These are phyloP conservation scores for Ibidorhyncha struthersii DNA, from an alignment of 2,113 vertebrate species.

Conservation along the genomic window DNA sequence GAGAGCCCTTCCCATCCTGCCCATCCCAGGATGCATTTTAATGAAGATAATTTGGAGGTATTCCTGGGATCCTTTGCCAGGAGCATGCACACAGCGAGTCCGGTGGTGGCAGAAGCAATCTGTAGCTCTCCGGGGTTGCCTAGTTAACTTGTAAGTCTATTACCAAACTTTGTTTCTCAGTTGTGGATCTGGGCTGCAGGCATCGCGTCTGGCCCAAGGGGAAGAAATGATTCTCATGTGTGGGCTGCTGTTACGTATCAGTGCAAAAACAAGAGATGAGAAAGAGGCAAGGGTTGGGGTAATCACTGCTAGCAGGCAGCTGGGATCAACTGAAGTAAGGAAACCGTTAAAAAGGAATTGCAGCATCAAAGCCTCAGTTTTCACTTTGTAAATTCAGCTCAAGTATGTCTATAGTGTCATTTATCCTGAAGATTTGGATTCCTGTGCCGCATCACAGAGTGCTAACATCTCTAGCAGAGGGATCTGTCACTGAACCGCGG, in stretches of 20 bases:
- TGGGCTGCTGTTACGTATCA: not conserved
- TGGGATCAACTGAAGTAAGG: not conserved
- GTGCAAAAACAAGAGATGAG: not conserved
- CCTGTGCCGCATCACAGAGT: not conserved
- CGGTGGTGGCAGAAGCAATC: not conserved
- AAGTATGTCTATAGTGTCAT: not conserved
- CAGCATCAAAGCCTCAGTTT: not conserved
- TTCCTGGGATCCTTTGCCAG: not conserved
- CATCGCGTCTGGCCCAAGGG: not conserved
- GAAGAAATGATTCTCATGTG: not conserved
- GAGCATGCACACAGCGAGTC: not conserved
- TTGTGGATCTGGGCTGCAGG: not conserved
- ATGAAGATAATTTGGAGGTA: not conserved
- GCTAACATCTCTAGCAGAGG: not conserved
- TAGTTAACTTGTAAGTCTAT: not conserved
- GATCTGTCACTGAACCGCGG: not conserved
- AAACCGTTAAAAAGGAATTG: not conserved
- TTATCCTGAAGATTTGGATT: not conserved
- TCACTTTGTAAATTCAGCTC: not conserved
- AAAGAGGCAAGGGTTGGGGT: not conserved
- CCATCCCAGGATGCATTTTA: not conserved
- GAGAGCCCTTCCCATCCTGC: not conserved
- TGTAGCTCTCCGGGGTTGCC: not conserved
- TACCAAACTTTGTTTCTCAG: not conserved
- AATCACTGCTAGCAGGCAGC: not conserved